These are phyloP conservation scores for Ateles fusciceps DNA, from an alignment of 2,797 vertebrate genomes.

Conservation along the genomic window DNA sequence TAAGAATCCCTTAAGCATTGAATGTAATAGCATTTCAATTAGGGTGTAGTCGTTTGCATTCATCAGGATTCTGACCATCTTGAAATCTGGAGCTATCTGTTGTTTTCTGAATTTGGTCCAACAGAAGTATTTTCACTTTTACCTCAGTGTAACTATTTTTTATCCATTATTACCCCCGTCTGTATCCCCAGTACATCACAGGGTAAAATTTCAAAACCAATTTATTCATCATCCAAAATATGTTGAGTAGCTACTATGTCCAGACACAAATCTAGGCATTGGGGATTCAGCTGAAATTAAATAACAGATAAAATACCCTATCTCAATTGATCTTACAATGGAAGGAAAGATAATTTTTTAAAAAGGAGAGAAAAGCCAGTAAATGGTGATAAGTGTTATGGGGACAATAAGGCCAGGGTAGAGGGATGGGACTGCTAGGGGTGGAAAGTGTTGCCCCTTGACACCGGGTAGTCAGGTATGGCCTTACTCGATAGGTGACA, in stretches of 20 bases:
- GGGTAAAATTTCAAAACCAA: not conserved
- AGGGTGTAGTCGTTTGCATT: not conserved
- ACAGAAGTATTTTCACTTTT: not conserved
- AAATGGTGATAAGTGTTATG: not conserved
- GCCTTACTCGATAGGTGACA: not conserved
- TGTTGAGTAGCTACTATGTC: not conserved
- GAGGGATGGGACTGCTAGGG: not conserved
- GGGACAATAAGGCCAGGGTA: not conserved
- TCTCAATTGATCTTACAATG: not conserved
- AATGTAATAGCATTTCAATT: not conserved
- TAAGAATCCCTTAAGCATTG: constrained; percentile 12
- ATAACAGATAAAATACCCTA: not conserved
- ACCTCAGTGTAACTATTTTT: not conserved
- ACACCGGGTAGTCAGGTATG: not conserved
- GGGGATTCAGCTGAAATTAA: not conserved
- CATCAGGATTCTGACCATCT: not conserved
- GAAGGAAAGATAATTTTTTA: not conserved
- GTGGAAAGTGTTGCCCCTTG: not conserved
- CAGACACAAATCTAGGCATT: not conserved
- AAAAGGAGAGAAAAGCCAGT: not conserved
- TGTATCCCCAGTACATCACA: not conserved
- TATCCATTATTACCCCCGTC: not conserved
- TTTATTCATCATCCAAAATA: not conserved
- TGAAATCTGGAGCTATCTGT: not conserved
- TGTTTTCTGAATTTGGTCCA: not conserved